phyloP scores from a whole-genome alignment of 2,113 vertebrate species.

The Telmatochromis brachygnathus region DNA sequence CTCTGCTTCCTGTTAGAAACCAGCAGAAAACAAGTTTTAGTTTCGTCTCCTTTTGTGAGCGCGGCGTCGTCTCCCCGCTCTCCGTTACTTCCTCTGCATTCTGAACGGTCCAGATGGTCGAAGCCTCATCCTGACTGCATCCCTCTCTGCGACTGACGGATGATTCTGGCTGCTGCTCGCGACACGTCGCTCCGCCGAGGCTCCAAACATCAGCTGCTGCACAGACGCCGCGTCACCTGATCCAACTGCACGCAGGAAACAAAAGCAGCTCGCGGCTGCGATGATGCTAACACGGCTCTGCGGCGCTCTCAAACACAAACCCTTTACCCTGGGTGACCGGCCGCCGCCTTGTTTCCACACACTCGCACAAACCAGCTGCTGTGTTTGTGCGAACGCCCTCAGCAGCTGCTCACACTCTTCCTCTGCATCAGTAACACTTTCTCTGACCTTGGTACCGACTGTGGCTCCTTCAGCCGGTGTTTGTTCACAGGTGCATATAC shows the following conservation, averaged over 20 bases:
- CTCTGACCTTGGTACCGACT: neutral
- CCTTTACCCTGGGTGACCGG: neutral
- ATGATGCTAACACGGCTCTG: rapidly evolving
- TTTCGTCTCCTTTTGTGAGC: neutral
- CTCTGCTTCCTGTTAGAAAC: neutral
- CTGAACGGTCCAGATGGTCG: conserved; percentile 14
- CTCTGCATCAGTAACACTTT: neutral
- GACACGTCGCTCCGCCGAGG: neutral
- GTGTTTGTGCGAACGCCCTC: neutral
- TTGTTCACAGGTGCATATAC: neutral
- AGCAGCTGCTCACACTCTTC: neutral
- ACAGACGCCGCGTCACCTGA: neutral
- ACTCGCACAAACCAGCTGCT: neutral
- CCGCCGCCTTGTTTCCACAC: neutral
- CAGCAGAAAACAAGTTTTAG: neutral
- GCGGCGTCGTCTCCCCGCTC: neutral
- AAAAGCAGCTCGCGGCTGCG: rapidly evolving
- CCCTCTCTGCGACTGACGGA: neutral
- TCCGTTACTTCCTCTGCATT: neutral
- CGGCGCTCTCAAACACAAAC: neutral
- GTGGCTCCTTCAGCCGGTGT: neutral
- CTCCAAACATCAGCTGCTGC: neutral
- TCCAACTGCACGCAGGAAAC: neutral
- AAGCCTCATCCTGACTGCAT: neutral
- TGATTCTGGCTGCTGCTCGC: neutral